Base-by-base conservation (phyloP, 2,797 vertebrate genomes). In the Sylvia borin region DNA sequence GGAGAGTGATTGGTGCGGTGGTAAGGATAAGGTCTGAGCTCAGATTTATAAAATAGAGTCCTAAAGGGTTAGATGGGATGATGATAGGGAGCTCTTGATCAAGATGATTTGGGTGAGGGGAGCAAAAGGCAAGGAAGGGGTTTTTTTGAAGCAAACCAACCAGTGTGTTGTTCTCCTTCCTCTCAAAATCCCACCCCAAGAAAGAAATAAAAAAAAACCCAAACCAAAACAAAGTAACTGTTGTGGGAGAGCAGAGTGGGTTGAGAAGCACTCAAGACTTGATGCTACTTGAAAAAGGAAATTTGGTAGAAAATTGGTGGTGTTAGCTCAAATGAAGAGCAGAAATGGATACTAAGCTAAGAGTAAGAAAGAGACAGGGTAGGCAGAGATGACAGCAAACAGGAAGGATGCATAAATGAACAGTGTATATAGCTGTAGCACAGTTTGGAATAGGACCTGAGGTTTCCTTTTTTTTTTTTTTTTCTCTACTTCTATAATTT, bases 121-220 rank as follows among this genome's bases (percentile, higher is more conserved):
- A 86, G 31, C 16, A 76, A 64, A 71, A 73, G 5, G 2, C 11
- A 27, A 68, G 9, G 11, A 27, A 26, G 13, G 3, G 7, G 45
- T 67, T 87, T 19, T 72, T 61, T 48, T 65, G 34, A 40, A 62
- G 34, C 10, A 76, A 76, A 34, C 5, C 10, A 66, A n/a, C 5
- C 4, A 13, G 5, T 43, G 9, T 31, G 42, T 22, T 47, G 17
- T 34, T 19, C 5, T n/a, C 7, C 21, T 31, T 25, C 10, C 5
- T 16, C 17, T 20, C 22, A 36, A 34, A 84, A n/a, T 8, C 4
- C 14, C 24, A 38, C 8, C 27, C 32, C 26, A 16, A 25, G 45
- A 62, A 40, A 12, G 5, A 62, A 72, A n/a, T 4, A 0, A 1
- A 54, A 71, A 71, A 25, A 25, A 11, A 0, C 0, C 6, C 25